Conservation (phyloP, 2,797 vertebrate species). For the Pseudomugil tenellus region DNA sequence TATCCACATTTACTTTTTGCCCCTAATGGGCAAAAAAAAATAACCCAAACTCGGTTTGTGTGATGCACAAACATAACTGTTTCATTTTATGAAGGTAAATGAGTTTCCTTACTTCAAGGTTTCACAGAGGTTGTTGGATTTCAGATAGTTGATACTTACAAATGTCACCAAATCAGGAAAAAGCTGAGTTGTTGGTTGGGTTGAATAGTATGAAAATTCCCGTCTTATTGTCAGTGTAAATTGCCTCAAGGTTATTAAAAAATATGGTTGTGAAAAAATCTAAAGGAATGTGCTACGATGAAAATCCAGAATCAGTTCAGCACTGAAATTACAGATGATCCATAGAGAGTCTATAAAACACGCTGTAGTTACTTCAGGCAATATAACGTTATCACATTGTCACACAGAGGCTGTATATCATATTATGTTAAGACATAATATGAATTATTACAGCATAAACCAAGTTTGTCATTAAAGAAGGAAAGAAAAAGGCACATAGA, state of each 20-base stretch:
- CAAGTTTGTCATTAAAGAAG: no score
- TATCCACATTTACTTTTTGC: slow-evolving; percentile 1
- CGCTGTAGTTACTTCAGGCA: no score
- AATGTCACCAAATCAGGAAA: slow-evolving; percentile 9
- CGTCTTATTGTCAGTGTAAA: not conserved
- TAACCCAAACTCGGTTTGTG: not conserved
- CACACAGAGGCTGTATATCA: no score
- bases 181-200: not conserved
- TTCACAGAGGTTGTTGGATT: not conserved
- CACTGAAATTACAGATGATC: not conserved
- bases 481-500: no score
- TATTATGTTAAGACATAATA: no score
- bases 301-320: not conserved
- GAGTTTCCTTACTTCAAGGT: not conserved
- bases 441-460: no score
- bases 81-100: not conserved
- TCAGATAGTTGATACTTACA: not conserved
- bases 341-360: not conserved
- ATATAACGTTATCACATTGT: no score
- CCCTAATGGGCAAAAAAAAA: not conserved
- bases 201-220: not conserved
- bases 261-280: not conserved
- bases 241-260: not conserved
- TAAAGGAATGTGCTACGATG: not conserved
- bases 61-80: slow-evolving; percentile 2